Evolutionary conservation across 2,797 vertebrate genomes (phyloP).

Genomic region (Ptychadena robeensis): DNA sequence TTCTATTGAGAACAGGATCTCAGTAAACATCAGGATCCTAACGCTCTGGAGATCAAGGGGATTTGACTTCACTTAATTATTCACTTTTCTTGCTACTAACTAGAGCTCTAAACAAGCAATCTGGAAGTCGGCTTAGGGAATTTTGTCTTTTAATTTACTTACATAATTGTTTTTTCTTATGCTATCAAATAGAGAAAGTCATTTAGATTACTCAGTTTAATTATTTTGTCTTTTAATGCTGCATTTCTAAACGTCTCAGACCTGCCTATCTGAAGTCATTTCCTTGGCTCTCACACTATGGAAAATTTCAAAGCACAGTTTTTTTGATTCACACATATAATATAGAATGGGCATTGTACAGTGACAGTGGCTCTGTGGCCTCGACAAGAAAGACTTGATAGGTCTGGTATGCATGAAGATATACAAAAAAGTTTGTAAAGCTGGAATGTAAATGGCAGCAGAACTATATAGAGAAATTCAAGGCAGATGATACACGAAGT

Average conservation of each 20-base stretch:
- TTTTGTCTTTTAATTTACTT: conserved; percentile 49
- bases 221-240: conserved; percentile 30
- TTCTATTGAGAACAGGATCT: conserved; percentile 37
- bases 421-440: too few relatives aligned
- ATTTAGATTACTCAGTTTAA: conserved; percentile 33
- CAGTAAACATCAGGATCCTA: conserved; percentile 46
- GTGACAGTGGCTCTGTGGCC: too few relatives aligned
- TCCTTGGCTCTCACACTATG: neutral
- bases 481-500: too few relatives aligned
- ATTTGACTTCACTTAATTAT: conserved; percentile 45
- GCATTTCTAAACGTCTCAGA: neutral
- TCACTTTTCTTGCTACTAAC: conserved; percentile 39
- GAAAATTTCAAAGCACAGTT: neutral
- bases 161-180: conserved; percentile 43
- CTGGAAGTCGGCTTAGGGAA: conserved; percentile 42
- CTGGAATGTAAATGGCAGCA: too few relatives aligned
- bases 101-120: conserved; percentile 41
- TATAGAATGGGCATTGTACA: neutral
- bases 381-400: too few relatives aligned
- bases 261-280: neutral
- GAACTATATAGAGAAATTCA: too few relatives aligned
- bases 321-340: neutral
- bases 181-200: conserved; percentile 12
- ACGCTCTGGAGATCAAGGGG: conserved; percentile 34
- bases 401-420: too few relatives aligned